Conservation (phyloP, 1,140 invertebrate species). For the Glomeris maerens region DNA sequence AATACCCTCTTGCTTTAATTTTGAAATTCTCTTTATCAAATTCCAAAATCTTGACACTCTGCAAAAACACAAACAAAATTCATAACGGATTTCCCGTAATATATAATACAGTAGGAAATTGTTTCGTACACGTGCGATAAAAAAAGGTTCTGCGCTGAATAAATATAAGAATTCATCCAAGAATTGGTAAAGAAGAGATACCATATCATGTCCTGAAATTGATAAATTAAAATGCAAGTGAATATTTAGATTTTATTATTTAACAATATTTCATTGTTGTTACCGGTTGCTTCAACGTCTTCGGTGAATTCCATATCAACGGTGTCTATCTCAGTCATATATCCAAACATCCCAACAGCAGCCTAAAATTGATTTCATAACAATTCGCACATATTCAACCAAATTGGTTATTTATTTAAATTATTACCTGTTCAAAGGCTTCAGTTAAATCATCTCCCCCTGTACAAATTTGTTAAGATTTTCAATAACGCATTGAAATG, state of each 20-base stretch:
- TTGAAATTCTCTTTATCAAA: slow-evolving; percentile 72
- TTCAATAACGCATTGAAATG: slow-evolving; percentile 8
- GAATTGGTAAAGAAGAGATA: slow-evolving; percentile 80
- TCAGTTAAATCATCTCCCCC: slow-evolving; percentile 75
- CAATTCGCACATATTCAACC: too few relatives aligned
- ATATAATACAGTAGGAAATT: slow-evolving; percentile 4
- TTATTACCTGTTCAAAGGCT: slow-evolving; percentile 69
- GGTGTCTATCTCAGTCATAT: slow-evolving; percentile 84
- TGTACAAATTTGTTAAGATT: slow-evolving; percentile 11
- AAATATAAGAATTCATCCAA: slow-evolving; percentile 88
- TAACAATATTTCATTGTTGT: background rate
- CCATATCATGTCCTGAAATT: slow-evolving; percentile 55
- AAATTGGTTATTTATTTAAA: too few relatives aligned
- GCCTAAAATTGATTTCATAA: too few relatives aligned
- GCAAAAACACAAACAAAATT: slow-evolving; percentile 41
- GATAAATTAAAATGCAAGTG: slow-evolving; percentile 18
- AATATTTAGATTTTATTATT: too few relatives aligned
- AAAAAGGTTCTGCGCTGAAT: slow-evolving; percentile 78
- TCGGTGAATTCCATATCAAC: slow-evolving; percentile 65
- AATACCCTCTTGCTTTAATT: slow-evolving; percentile 62
- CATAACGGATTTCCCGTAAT: background rate
- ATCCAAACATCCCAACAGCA: slow-evolving; percentile 88
- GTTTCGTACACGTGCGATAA: slow-evolving; percentile 47
- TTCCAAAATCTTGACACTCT: slow-evolving; percentile 75
- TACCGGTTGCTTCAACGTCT: slow-evolving; percentile 62